A percentile compares a stretch with the other conserved stretches of the same genome.
Evolutionary conservation across 2,888 invertebrate genomes (phyloP).

Genomic region (Amblyteles armatorius): DNA sequence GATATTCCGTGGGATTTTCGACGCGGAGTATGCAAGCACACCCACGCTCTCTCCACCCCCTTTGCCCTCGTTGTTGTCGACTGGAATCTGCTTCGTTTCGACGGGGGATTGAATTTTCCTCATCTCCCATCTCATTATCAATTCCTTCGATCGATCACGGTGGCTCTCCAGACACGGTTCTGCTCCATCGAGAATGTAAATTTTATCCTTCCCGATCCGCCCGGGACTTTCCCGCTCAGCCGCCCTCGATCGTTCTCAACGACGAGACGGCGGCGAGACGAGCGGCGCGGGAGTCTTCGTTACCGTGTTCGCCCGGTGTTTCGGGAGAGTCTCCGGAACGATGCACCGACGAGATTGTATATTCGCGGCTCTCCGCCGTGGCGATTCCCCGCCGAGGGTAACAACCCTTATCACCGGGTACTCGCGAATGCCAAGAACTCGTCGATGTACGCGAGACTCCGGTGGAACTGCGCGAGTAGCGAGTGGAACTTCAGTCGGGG

Average conservation of each 20-base stretch:
- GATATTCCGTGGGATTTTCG: constrained; percentile 10
- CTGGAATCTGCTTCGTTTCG: constrained; percentile 38
- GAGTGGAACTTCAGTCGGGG: constrained; percentile 40
- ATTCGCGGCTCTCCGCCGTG: neutral
- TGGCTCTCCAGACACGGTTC: constrained; percentile 11
- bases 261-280: neutral
- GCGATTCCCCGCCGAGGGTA: constrained; percentile 17
- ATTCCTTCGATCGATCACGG: constrained; percentile 53
- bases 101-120: constrained; percentile 56
- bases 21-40: constrained; percentile 20
- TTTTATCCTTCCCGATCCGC: constrained; percentile 43
- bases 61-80: constrained; percentile 50
- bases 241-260: neutral
- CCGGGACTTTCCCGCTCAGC: neutral
- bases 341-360: constrained; percentile 37
- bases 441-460: constrained; percentile 19
- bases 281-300: neutral
- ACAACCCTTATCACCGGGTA: constrained; percentile 41
- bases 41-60: constrained; percentile 9
- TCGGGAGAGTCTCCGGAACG: neutral
- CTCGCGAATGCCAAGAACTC: constrained; percentile 61
- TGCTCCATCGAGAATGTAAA: constrained; percentile 62
- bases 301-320: constrained; percentile 22
- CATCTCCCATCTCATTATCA: constrained; percentile 58
- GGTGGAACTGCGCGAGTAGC: constrained; percentile 31